phyloP scores from a whole-genome alignment of 2,113 vertebrate genomes.

The Barnardius zonarius region DNA sequence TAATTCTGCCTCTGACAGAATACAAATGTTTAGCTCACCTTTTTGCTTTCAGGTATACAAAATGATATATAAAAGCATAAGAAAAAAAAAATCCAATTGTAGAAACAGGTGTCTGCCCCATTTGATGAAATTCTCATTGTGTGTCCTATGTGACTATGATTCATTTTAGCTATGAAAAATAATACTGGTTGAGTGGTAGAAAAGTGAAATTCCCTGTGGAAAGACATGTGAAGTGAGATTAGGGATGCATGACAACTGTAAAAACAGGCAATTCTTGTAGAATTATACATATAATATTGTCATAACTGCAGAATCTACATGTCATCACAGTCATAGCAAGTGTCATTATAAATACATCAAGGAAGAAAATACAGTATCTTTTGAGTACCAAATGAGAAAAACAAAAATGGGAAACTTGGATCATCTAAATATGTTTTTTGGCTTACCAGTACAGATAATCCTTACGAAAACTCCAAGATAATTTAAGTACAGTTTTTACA shows the following conservation, averaged over 20 bases:
- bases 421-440: not conserved
- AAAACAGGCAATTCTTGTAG: not conserved
- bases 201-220: not conserved
- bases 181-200: not conserved
- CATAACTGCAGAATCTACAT: not conserved
- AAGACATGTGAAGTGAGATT: not conserved
- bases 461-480: not conserved
- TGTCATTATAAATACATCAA: not conserved
- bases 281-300: not conserved
- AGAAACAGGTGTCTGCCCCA: not conserved
- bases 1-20: not conserved
- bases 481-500: not conserved
- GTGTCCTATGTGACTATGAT: not conserved
- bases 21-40: not conserved
- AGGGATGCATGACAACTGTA: not conserved
- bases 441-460: not conserved
- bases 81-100: not conserved
- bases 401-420: not conserved
- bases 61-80: not conserved
- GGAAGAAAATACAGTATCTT: not conserved
- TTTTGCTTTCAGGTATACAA: not conserved
- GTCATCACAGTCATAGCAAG: not conserved
- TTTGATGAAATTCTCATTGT: not conserved
- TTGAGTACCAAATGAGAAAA: not conserved
- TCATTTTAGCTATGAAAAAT: not conserved